phyloP scores from a whole-genome alignment of 2,797 vertebrate genomes.

The Poecile montanus region DNA sequence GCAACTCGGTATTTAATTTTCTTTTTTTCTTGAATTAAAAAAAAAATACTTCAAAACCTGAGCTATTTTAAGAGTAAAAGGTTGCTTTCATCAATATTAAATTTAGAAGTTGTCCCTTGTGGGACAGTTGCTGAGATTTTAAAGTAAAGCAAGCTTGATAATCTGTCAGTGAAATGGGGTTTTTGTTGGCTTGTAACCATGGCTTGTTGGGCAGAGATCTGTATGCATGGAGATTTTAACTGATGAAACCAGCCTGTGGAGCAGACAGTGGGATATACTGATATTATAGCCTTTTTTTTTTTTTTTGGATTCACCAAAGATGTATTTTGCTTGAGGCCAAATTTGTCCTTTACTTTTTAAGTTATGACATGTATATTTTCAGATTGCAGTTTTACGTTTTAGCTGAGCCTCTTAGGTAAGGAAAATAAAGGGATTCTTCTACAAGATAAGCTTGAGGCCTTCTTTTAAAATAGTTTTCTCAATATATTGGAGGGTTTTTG shows the following conservation, averaged over 20 bases:
- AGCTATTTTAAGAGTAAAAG: slow-evolving; percentile 2
- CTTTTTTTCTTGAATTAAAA: background rate
- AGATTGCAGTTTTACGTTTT: background rate
- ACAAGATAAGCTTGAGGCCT: slow-evolving; percentile 12
- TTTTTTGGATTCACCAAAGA: background rate
- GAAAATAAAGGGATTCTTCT: slow-evolving; percentile 23
- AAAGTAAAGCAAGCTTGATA: slow-evolving; percentile 22
- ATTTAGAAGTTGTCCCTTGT: background rate
- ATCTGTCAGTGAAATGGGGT: background rate
- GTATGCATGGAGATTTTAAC: background rate
- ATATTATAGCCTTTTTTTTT: background rate
- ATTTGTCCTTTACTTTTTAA: slow-evolving; percentile 48
- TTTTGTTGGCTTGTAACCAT: background rate
- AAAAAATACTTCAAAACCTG: background rate
- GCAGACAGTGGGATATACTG: background rate
- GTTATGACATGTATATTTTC: slow-evolving; percentile 51
- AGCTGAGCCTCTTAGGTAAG: slow-evolving; percentile 8
- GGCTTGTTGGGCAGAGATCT: background rate
- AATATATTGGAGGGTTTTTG: background rate
- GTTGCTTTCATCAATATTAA: slow-evolving; percentile 28
- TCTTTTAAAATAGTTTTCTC: slow-evolving; percentile 3
- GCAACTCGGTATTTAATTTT: background rate
- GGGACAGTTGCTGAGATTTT: background rate
- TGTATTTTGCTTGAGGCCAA: slow-evolving; percentile 36
- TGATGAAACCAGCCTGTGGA: background rate